A percentile compares a stretch with the other conserved stretches of the same genome.
Evolutionary conservation across 2,113 vertebrate species (phyloP).

Genomic region (Ameiurus melas): DNA sequence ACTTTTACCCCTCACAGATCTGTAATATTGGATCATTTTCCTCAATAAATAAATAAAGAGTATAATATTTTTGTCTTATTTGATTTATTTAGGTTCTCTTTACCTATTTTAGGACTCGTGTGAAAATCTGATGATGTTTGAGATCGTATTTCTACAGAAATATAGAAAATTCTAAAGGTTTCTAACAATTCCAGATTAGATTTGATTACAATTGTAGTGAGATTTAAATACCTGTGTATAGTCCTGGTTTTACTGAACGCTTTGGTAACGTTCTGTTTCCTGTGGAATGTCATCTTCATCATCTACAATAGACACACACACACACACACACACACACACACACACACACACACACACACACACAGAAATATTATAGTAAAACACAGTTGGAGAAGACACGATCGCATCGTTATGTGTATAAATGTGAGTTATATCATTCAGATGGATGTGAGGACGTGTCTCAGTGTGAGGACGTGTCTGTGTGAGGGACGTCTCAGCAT

Average conservation of each 20-base stretch:
- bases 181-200: not conserved
- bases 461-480: not conserved
- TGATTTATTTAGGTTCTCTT: too few relatives aligned
- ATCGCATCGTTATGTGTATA: not conserved
- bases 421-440: not conserved
- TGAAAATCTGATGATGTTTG: too few relatives aligned
- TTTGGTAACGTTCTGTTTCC: conserved; percentile 16
- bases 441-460: not conserved
- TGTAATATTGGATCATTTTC: too few relatives aligned
- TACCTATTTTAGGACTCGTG: too few relatives aligned
- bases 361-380: not conserved
- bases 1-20: too few relatives aligned
- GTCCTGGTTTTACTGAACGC: conserved; percentile 4
- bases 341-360: conserved; percentile 16
- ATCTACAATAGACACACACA: conserved; percentile 18
- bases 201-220: not conserved
- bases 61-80: too few relatives aligned
- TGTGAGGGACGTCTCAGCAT: not conserved
- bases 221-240: conserved; percentile 12
- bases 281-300: conserved; percentile 16
- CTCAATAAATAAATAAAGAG: too few relatives aligned
- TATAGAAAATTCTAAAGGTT: too few relatives aligned
- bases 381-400: not conserved
- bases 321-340: conserved; percentile 12
- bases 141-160: too few relatives aligned